Evolutionary conservation across 1,140 invertebrate genomes (phyloP).

Genomic region (Scaptomyza montana): DNA sequence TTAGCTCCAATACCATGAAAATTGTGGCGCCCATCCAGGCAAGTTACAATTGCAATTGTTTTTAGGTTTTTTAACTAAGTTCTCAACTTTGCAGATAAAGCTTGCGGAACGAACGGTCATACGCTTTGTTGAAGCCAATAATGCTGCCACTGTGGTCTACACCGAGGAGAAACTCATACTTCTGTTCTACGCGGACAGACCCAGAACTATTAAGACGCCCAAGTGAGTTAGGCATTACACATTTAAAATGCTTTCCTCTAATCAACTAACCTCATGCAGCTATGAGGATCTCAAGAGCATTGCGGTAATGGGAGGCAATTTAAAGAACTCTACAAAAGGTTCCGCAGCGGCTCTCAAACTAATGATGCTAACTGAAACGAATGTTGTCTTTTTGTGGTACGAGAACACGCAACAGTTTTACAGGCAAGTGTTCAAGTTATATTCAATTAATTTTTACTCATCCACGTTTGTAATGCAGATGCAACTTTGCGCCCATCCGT

Average conservation of each 20-base stretch:
- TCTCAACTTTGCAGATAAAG: slow-evolving; percentile 49
- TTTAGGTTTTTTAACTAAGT: not conserved
- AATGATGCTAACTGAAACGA: slow-evolving; percentile 74
- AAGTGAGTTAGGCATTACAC: slow-evolving; percentile 47
- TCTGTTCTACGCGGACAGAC: slow-evolving; percentile 74
- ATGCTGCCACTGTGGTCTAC: slow-evolving; percentile 75
- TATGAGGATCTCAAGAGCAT: slow-evolving; percentile 78
- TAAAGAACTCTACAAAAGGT: slow-evolving; percentile 66
- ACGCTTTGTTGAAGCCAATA: slow-evolving; percentile 75
- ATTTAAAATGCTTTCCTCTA: not conserved
- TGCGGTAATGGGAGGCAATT: slow-evolving; percentile 66
- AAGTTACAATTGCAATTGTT: slow-evolving; percentile 26
- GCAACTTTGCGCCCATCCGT: slow-evolving; percentile 65
- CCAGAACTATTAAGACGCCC: slow-evolving; percentile 71
- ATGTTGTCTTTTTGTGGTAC: slow-evolving; percentile 81
- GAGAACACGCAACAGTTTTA: slow-evolving; percentile 80
- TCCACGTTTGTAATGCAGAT: slow-evolving; percentile 43
- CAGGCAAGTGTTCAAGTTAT: slow-evolving; percentile 46
- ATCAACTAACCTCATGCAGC: slow-evolving; percentile 30
- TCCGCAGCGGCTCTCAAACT: slow-evolving; percentile 72
- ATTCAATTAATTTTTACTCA: not conserved
- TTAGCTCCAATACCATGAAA: slow-evolving; percentile 46
- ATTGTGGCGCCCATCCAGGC: slow-evolving; percentile 78
- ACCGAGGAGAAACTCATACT: slow-evolving; percentile 63
- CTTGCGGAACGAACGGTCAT: slow-evolving; percentile 59